phyloP scores from a whole-genome alignment of 2,797 vertebrate genomes.

The Danio tinwini region DNA sequence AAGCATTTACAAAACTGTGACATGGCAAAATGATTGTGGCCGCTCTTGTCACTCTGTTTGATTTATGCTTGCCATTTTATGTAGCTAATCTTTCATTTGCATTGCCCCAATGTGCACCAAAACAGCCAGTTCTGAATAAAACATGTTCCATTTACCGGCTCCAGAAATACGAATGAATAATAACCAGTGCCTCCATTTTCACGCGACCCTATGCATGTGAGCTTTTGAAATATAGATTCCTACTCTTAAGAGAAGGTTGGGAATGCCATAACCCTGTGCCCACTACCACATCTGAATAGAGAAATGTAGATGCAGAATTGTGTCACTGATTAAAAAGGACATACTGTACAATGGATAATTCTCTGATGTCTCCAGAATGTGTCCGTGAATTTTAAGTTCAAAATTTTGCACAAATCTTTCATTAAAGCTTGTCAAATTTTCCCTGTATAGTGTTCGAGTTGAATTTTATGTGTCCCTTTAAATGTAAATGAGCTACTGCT shows the following conservation, averaged over 20 bases:
- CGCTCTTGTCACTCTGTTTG: conserved; percentile 43
- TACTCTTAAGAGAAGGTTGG: conserved; percentile 16
- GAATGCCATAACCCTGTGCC: conserved; percentile 12
- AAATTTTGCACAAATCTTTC: too few species aligned
- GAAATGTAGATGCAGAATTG: conserved; percentile 49
- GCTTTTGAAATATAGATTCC: conserved; percentile 26
- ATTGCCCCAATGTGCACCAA: conserved; percentile 52
- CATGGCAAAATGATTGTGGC: conserved; percentile 41
- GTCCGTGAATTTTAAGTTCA: too few species aligned
- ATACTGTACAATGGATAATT: background rate
- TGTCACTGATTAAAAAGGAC: conserved; percentile 55
- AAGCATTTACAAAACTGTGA: conserved; percentile 41
- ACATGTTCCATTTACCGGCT: conserved; percentile 53
- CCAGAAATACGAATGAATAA: conserved; percentile 54
- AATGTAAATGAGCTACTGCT: too few species aligned
- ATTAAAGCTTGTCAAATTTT: too few species aligned
- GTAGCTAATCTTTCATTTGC: conserved; percentile 58
- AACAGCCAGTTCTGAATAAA: conserved; percentile 57
- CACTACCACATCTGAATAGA: conserved; percentile 36
- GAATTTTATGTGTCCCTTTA: too few species aligned
- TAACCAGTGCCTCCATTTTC: conserved; percentile 45
- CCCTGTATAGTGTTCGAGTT: too few species aligned
- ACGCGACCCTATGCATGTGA: conserved; percentile 10
- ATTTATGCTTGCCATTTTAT: conserved; percentile 52
- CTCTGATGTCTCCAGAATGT: too few species aligned